These are phyloP conservation scores for silkworm (Bombyx mori) DNA, from an alignment of 1,140 invertebrate genomes.

Conservation along the genomic window DNA sequence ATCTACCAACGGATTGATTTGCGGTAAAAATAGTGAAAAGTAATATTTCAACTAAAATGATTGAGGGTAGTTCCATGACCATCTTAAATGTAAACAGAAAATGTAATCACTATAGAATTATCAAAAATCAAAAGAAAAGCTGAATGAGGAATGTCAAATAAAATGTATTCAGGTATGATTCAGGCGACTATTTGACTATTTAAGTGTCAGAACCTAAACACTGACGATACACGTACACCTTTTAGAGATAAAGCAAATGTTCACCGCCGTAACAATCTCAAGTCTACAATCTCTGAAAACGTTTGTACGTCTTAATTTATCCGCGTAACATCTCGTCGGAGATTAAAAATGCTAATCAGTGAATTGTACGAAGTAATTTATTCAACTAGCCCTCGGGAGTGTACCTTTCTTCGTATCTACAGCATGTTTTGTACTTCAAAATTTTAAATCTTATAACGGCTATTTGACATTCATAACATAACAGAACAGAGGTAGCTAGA, in stretches of 20 bases:
- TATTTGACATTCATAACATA: too few relatives aligned
- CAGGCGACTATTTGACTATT: too few relatives aligned
- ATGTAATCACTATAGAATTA: neutral
- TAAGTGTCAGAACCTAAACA: too few relatives aligned
- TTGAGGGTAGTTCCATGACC: too few relatives aligned
- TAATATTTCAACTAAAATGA: too few relatives aligned
- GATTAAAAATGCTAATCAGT: conserved; percentile 68
- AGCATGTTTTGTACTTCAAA: conserved; percentile 16
- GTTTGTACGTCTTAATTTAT: conserved; percentile 40
- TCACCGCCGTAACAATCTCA: conserved; percentile 7
- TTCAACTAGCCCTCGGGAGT: conserved; percentile 37
- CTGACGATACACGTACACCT: too few relatives aligned
- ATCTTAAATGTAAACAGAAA: neutral
- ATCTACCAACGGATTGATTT: too few relatives aligned
- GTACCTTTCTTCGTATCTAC: conserved; percentile 44
- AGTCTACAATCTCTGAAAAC: conserved; percentile 24
- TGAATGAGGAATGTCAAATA: too few relatives aligned
- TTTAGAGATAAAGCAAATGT: too few relatives aligned
- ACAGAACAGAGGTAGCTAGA: too few relatives aligned
- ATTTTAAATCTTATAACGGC: too few relatives aligned
- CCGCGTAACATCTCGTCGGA: conserved; percentile 44
- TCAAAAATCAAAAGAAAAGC: neutral
- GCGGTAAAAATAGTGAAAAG: too few relatives aligned
- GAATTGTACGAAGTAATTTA: conserved; percentile 63
- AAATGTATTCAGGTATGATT: neutral